These are phyloP conservation scores for Cylindroiulus punctatus DNA, from an alignment of 2,888 invertebrate species.

Conservation along the genomic window DNA sequence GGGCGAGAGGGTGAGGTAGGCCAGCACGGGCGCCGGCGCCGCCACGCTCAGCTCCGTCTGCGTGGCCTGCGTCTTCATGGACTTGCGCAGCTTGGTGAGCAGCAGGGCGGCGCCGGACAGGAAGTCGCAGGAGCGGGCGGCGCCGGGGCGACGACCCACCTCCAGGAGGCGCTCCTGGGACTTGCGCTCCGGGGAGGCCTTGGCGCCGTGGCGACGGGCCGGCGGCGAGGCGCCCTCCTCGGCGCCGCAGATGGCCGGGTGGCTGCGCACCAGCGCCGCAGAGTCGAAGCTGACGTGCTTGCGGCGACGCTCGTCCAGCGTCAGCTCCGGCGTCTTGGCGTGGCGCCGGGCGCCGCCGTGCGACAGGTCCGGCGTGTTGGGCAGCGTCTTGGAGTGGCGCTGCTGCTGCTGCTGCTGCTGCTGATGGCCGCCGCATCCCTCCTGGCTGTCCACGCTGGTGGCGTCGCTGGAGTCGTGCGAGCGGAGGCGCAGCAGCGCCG, in stretches of 20 bases:
- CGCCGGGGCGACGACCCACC: background rate
- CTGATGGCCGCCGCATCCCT: background rate
- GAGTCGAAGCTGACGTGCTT: conserved; percentile 85
- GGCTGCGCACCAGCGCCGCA: conserved; percentile 76
- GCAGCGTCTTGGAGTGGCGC: conserved; percentile 53
- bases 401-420: background rate
- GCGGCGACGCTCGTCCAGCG: conserved; percentile 68
- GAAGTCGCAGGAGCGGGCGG: conserved; percentile 57
- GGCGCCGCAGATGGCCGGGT: conserved; percentile 75
- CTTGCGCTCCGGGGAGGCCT: conserved; percentile 59
- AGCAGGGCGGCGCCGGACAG: conserved; percentile 48
- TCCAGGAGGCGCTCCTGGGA: conserved; percentile 60
- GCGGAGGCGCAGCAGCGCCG: conserved; percentile 56
- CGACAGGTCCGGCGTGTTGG: conserved; percentile 57
- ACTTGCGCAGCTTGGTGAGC: conserved; percentile 55
- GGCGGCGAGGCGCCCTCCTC: conserved; percentile 67
- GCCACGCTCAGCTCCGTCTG: conserved; percentile 84
- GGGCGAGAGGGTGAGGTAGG: conserved; percentile 65
- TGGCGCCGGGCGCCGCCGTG: conserved; percentile 56
- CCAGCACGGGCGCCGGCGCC: conserved; percentile 68
- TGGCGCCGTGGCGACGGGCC: background rate
- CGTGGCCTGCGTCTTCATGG: conserved; percentile 93
- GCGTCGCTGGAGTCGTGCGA: conserved; percentile 57
- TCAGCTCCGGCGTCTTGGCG: conserved; percentile 60
- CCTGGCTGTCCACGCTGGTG: conserved; percentile 44